These are phyloP conservation scores for Thalassarche chlororhynchos DNA, from an alignment of 2,113 vertebrate genomes.

Conservation along the genomic window DNA sequence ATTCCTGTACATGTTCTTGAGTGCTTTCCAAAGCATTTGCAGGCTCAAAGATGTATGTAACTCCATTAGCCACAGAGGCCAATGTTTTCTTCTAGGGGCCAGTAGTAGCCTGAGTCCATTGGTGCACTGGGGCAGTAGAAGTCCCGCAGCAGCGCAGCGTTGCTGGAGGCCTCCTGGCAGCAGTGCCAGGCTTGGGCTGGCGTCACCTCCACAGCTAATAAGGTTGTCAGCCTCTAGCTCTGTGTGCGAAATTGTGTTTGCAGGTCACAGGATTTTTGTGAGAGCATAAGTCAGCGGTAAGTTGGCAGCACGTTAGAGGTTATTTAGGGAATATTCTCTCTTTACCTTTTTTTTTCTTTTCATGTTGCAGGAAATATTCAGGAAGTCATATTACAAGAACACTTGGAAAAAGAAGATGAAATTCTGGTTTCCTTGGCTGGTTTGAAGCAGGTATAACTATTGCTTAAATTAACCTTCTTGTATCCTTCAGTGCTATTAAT, in stretches of 20 bases:
- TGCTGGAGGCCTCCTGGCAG: not conserved
- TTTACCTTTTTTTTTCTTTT: not conserved
- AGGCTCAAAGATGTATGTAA: not conserved
- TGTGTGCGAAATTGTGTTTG: not conserved
- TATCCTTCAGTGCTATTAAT: not conserved
- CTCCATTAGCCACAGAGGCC: not conserved
- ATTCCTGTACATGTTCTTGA: not conserved
- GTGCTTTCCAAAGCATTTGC: not conserved
- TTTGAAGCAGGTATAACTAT: constrained; percentile 88
- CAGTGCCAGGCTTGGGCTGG: not conserved
- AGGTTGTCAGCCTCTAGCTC: not conserved
- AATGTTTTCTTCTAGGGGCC: not conserved
- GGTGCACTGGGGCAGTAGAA: not conserved
- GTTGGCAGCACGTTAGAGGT: not conserved
- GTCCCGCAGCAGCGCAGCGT: not conserved
- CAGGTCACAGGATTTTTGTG: not conserved
- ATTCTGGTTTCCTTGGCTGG: constrained; percentile 95
- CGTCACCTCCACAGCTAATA: not conserved
- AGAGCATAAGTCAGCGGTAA: not conserved
- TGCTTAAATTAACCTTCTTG: not conserved
- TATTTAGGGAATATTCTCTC: not conserved
- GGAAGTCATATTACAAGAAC: constrained; percentile 94
- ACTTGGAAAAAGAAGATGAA: constrained; percentile 94
- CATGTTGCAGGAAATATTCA: constrained; percentile 91
- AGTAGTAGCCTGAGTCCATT: not conserved